Base-by-base conservation (phyloP, 2,888 invertebrate genomes). In the Masnerella sp. region DNA sequence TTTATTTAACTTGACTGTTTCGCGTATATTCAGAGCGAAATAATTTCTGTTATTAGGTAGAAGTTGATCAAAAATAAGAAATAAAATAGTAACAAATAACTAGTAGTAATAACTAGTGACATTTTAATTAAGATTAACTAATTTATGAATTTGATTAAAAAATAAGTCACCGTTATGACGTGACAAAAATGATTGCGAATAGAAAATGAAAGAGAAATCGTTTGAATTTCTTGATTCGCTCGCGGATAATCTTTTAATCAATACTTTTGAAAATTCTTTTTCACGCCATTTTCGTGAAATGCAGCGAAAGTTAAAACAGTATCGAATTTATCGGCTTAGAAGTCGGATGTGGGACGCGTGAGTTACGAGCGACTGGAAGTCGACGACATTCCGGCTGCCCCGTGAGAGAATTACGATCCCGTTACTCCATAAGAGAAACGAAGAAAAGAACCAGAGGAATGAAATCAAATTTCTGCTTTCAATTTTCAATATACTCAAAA, bases 281-380 rank as follows among this genome's bases (percentile, higher is more conserved):
- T 42, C 49, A 32, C 56, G 18, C 34, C 42, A 52, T 36, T 74
- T 69, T 65, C 52, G 76, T 82, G 82, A 84, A 84, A 83, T 81
- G 81, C 80, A 80, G 78, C 79, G 79, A 85, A 85, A 86, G 85
- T 87, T 87, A 82, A 85, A 87, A 87, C 87, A 87, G 87, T 87
- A 86, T 87, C 84, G 82, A 84, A 87, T 86, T 87, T 87, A 87
- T 87, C 81, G 86, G 79, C 38, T 47, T 32, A 67, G 52, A 47
- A 64, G 61, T 59, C 69, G 78, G 79, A 77, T 73, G 75, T 62
- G 72, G 74, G 76, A 74, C 72, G 58, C 54, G 68, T 77, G 69
- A 77, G 58, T 77, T 75, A 77, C 71, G 75, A 75, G 68, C 67
- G 62, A 45, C 58, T 71, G 58, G 62, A 69, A 51, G 59, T 56